Base-by-base conservation (phyloP, 2,797 vertebrate genomes). In the Numenius phaeopus region DNA sequence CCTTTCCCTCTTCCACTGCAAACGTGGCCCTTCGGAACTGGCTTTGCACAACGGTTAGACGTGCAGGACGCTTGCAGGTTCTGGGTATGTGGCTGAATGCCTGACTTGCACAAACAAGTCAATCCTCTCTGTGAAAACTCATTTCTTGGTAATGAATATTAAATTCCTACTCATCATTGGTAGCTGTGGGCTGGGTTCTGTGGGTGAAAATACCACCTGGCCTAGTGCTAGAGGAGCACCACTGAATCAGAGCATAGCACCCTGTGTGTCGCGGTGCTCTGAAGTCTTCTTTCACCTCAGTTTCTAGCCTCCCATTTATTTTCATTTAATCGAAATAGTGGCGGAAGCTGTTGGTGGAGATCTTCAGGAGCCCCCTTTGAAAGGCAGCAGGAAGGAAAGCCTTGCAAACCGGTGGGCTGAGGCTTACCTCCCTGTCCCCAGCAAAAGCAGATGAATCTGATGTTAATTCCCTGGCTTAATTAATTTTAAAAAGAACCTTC, bases 31-130 rank as follows among this genome's bases (percentile, higher is more conserved):
- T 44, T 66, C 3, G 4, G 65, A 81, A 39, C 20, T 3, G 6
- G 54, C 49, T 66, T 47, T 59, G 30, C 29, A 10, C 34, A 6
- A 0, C 1, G 0, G 4, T 61, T 46, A 22, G 80, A 14, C 4
- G 4, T 86, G 66, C n/a, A 30, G 59, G 65, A n/a, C 1, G 9
- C 26, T 76, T 11, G 30, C 21, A 37, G 72, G 34, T 70, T 32
- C 82, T 32, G 59, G 1, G 8, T 16, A 21, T 20, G 58, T 20
- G 27, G 21, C 17, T 71, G 10, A 54, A 55, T 17, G 55, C 34
- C 34, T 40, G 71, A 15, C 37, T 76, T 70, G 55, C n/a, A 9
- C 0, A 18, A 46, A 15, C 61, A 82, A 17, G 65, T 62, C 32
- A 5, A 2, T 57, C 80, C 30, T 86, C 14, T 15, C 27, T 26